phyloP scores from a whole-genome alignment of 1,140 invertebrate genomes.

The Dendrolimus punctatus region DNA sequence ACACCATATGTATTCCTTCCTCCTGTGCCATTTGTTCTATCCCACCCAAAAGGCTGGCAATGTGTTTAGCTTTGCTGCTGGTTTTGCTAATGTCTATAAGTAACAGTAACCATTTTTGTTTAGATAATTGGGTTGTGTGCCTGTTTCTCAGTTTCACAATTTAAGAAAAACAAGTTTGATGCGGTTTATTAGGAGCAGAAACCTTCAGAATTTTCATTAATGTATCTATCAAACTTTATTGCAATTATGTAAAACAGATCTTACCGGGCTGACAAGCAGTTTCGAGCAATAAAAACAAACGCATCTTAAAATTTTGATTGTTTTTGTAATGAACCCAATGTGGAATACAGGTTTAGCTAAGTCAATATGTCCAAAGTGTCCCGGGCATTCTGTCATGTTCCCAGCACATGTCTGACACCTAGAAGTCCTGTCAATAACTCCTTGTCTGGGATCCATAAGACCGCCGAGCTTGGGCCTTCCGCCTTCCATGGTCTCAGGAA shows the following conservation, averaged over 20 bases:
- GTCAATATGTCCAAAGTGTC: conserved; percentile 99
- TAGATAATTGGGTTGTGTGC: no score
- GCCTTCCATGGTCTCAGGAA: conserved; percentile 98
- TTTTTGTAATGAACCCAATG: conserved; percentile 97
- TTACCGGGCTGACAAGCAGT: conserved; percentile 93
- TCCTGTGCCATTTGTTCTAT: no score
- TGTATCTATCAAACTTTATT: no score
- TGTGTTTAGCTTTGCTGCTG: no score
- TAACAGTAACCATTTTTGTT: no score
- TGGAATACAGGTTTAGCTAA: conserved; percentile 99
- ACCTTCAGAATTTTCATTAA: no score
- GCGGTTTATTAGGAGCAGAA: no score
- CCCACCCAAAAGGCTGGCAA: no score
- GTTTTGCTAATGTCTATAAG: no score
- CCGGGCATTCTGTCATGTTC: conserved; percentile 98
- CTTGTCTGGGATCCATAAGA: conserved; percentile 99
- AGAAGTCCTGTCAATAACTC: conserved; percentile 94
- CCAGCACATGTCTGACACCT: conserved; percentile 98
- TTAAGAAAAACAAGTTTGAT: no score
- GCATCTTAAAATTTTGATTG: conserved; percentile 96
- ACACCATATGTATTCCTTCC: no score
- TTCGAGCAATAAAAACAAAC: conserved; percentile 99
- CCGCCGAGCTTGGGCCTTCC: conserved; percentile 97
- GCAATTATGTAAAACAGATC: conserved; percentile 35
- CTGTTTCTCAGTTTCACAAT: no score